phyloP scores from a whole-genome alignment of 2,797 vertebrate genomes.

The Trachops cirrhosus region DNA sequence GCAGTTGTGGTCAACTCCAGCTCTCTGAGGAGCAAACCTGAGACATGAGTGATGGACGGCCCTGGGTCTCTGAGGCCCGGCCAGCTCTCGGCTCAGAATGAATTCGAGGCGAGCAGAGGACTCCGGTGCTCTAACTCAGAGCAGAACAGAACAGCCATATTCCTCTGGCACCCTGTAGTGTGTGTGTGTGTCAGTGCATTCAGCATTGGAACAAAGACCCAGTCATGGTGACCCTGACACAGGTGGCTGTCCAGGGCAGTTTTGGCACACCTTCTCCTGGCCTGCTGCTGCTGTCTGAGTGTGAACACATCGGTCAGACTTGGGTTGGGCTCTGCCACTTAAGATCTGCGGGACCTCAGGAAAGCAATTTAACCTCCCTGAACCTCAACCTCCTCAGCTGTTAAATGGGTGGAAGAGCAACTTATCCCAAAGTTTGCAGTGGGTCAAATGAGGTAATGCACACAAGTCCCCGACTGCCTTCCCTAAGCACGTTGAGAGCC shows the following conservation, averaged over 20 bases:
- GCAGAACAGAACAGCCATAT: background rate
- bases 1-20: constrained; percentile 63
- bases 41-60: constrained; percentile 56
- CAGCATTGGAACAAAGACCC: background rate
- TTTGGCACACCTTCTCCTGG: background rate
- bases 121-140: background rate
- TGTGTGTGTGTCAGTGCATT: background rate
- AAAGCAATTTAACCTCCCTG: background rate
- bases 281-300: background rate
- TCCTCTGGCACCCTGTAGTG: background rate
- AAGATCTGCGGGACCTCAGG: background rate
- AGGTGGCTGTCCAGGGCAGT: background rate
- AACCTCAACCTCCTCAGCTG: background rate
- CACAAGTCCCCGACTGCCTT: background rate
- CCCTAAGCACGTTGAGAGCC: background rate
- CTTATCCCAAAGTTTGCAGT: background rate
- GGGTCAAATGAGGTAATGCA: background rate
- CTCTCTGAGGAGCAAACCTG: constrained; percentile 57
- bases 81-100: constrained; percentile 6
- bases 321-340: background rate
- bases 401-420: background rate
- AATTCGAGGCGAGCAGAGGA: background rate
- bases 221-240: background rate
- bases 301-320: background rate
- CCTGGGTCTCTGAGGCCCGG: constrained; percentile 16